These are phyloP conservation scores for Drosophila melanogaster DNA, from an alignment of 1,140 invertebrate genomes.

Conservation along the genomic window DNA sequence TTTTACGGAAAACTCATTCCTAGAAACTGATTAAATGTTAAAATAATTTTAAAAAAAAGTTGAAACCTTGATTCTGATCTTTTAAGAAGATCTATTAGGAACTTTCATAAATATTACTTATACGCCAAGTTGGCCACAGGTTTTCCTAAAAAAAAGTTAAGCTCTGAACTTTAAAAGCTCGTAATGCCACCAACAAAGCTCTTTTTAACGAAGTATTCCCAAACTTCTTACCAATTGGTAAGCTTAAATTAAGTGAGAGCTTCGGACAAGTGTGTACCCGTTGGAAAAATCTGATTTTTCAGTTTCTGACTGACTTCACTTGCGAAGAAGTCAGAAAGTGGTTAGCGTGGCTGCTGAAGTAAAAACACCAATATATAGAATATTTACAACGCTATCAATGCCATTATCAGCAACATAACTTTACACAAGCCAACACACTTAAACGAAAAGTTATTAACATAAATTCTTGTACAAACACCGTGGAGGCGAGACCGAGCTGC, in stretches of 20 bases:
- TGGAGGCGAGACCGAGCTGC: constrained; percentile 45
- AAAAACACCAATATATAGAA: constrained; percentile 49
- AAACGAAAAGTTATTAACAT: constrained; percentile 77
- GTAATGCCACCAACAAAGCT: constrained; percentile 14
- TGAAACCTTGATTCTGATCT: no score
- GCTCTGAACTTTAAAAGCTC: constrained; percentile 8
- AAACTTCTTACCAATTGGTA: constrained; percentile 21
- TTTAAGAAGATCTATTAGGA: no score
- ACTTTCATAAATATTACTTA: no score
- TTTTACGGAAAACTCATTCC: no score
- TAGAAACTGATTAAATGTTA: no score
- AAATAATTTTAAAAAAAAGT: no score
- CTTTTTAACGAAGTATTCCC: not conserved
- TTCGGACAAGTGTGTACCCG: constrained; percentile 42
- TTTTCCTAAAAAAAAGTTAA: not conserved
- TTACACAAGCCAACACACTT: constrained; percentile 39
- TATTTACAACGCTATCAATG: constrained; percentile 77
- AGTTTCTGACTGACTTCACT: not conserved
- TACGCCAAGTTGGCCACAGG: no score
- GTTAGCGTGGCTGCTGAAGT: constrained; percentile 6
- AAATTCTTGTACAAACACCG: constrained; percentile 67
- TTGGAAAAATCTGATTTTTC: constrained; percentile 5
- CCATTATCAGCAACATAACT: constrained; percentile 74
- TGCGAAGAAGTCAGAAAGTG: constrained; percentile 10
- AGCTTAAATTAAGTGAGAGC: constrained; percentile 6